A percentile compares a stretch with the other conserved stretches of the same genome.
Conservation (phyloP, 2,113 vertebrate genomes). For the Spizaetus ornatus region DNA sequence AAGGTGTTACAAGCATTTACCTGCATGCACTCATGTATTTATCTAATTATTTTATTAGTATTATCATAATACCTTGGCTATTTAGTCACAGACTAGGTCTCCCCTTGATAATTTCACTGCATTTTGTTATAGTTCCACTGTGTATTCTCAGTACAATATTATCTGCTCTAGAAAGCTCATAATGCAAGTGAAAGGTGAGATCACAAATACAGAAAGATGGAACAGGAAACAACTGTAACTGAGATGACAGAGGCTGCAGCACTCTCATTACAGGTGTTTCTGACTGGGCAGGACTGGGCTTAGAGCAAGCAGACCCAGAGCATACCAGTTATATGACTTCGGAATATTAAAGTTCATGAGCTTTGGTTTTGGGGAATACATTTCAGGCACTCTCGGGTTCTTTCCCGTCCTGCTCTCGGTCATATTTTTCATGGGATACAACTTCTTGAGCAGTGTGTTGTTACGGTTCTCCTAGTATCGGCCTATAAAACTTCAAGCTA, state of each 20-base stretch:
- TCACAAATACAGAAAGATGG: not conserved
- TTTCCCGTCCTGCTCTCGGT: not conserved
- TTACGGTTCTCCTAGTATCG: not conserved
- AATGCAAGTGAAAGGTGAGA: not conserved
- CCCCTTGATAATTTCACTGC: not conserved
- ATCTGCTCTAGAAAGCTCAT: not conserved
- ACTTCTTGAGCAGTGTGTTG: not conserved
- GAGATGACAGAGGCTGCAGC: not conserved
- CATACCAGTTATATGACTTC: accelerated
- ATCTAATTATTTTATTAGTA: not conserved
- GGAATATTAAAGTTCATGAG: not conserved
- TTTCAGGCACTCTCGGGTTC: not conserved
- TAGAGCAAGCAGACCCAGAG: not conserved
- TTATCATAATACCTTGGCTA: not conserved
- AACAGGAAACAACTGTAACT: not conserved
- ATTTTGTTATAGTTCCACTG: not conserved
- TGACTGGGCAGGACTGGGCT: not conserved
- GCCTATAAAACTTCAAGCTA: not conserved
- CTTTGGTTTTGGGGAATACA: not conserved
- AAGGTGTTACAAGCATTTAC: not conserved
- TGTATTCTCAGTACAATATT: not conserved
- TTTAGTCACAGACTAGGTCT: not conserved
- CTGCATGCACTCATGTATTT: not conserved
- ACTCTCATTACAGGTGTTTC: not conserved
- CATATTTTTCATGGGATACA: not conserved